These are phyloP conservation scores for Polyommatus iphigenia DNA, from an alignment of 2,888 invertebrate species.

Conservation along the genomic window DNA sequence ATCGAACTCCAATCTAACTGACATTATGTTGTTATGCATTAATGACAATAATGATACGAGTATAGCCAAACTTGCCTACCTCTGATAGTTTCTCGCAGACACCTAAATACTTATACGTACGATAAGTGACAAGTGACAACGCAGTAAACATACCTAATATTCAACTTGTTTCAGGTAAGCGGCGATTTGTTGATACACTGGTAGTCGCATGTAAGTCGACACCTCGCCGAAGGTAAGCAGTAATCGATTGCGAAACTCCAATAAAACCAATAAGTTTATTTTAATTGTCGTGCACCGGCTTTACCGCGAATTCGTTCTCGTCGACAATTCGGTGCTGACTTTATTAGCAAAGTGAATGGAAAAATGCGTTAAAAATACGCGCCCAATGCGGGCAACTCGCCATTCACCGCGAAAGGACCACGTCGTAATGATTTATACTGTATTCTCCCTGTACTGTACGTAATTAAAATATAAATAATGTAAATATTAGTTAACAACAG, in stretches of 20 bases:
- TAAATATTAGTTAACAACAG: neutral
- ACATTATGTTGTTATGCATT: too few species aligned
- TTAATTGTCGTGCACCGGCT: neutral
- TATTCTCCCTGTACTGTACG: neutral
- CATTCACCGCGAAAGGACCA: neutral
- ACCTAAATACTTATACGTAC: neutral
- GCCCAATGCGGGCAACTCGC: neutral
- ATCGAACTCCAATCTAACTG: too few species aligned
- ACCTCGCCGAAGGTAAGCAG: slow-evolving; percentile 1
- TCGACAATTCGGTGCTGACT: neutral
- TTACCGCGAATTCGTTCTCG: neutral
- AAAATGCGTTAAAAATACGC: neutral
- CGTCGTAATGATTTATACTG: too few species aligned
- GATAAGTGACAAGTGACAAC: neutral
- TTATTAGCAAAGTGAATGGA: neutral
- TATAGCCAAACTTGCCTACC: neutral
- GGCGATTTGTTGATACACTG: neutral
- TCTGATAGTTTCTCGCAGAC: neutral
- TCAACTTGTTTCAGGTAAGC: slow-evolving; percentile 2
- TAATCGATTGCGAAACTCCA: slow-evolving; percentile 12
- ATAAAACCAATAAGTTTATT: slow-evolving; percentile 14
- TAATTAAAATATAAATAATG: neutral
- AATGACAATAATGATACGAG: too few species aligned
- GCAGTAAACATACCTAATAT: neutral
- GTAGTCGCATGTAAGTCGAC: slow-evolving; percentile 6